Evolutionary conservation across 2,888 invertebrate species (phyloP).

Genomic region (Cistogaster globosa): DNA sequence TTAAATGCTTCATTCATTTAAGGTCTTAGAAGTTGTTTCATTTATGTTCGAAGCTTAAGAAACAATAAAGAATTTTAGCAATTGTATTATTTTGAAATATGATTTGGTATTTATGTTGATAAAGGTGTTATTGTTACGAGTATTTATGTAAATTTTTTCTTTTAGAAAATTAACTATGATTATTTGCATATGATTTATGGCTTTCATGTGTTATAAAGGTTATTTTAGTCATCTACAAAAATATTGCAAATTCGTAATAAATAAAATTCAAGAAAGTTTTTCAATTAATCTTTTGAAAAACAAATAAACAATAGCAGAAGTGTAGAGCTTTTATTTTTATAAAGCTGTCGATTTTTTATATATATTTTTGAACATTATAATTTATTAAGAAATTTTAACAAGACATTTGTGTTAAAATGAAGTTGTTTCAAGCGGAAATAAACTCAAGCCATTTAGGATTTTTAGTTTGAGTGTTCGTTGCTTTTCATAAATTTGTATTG

Average conservation of each 20-base stretch:
- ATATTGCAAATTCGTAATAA: not conserved
- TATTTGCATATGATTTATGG: slow-evolving; percentile 57
- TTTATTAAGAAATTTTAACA: too few species aligned
- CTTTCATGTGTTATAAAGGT: not conserved
- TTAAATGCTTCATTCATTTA: slow-evolving; percentile 14
- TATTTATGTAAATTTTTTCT: slow-evolving; percentile 55
- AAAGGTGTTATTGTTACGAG: slow-evolving; percentile 30
- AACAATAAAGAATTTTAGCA: slow-evolving; percentile 61
- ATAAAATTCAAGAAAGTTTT: not conserved
- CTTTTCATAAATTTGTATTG: too few species aligned
- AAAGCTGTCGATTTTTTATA: too few species aligned
- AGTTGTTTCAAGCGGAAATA: too few species aligned
- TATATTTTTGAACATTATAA: too few species aligned
- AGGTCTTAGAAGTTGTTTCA: slow-evolving; percentile 1
- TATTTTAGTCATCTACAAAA: slow-evolving; percentile 1
- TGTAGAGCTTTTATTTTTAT: too few species aligned
- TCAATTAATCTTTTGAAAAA: too few species aligned
- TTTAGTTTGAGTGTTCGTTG: too few species aligned
- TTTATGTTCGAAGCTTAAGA: slow-evolving; percentile 43
- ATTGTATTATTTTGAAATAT: slow-evolving; percentile 60
- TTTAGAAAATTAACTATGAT: slow-evolving; percentile 53
- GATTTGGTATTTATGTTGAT: not conserved
- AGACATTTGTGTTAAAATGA: too few species aligned
- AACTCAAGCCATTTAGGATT: too few species aligned
- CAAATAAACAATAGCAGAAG: too few species aligned